Base-by-base conservation (phyloP, 37 sponge, comb jelly and placozoan species). In the Agelas oroides region DNA sequence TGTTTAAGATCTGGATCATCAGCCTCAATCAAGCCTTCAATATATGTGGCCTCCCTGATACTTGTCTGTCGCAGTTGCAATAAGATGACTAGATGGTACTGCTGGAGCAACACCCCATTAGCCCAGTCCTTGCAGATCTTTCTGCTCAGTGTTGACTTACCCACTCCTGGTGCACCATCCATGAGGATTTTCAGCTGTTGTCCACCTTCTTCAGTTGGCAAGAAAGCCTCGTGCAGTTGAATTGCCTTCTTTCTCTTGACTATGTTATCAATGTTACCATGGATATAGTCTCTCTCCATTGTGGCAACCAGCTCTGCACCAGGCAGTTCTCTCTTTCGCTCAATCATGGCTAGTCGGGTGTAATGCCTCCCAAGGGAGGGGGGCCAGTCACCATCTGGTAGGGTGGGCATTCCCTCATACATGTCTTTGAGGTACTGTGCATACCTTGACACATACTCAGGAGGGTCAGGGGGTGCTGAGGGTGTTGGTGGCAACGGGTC, bases 161-260 rank as follows among this genome's bases (percentile, higher is more conserved):
- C 79, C 40, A 78, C 63, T 35, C 79, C 79, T 34, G 79, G 65
- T 17, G 67, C 53, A 16, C 79, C 79, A 63, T 78, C 67, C 16
- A 78, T 39, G n/a, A 78, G 28, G 17, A 76, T 73, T 27, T 52
- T 73, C 2, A 73, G 46, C 46, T 46, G 75, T 55, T 38, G 57
- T 11, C 20, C 28, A 8, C 52, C 53, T 5, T 28, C 20, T 27
- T 30, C 54, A 40, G 24, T 41, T 39, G 75, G 75, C 31, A 20
- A 23, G 36, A 73, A 54, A 6, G 13, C 54, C 5, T 37, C 75
- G 5, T 37, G 41, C 33, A 73, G 27, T 24, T 39, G 41, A 5
- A 73, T 73, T 16, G 17, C 28, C 20, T 24, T 46, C 24, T 55
- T 73, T 20, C 36, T 20, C n/a, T 36, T 31, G 6, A 67, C 31